Evolutionary conservation across 2,888 invertebrate genomes (phyloP).

Genomic region (Shargacucullia verbasci): DNA sequence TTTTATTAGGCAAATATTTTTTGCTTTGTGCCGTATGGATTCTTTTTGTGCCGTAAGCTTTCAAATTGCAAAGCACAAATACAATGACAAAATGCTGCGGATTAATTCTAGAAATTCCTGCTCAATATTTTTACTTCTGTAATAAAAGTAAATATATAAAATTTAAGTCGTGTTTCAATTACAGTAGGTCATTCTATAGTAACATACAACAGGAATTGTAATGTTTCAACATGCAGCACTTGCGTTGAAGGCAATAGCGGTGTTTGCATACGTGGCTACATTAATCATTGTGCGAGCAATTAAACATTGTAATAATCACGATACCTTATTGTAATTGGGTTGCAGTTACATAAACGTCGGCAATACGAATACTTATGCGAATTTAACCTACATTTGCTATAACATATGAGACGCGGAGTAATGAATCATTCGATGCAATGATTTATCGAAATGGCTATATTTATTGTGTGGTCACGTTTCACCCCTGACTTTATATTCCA

Average conservation of each 20-base stretch:
- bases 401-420: constrained; percentile 4
- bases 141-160: too few relatives aligned
- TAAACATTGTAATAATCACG: constrained; percentile 48
- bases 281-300: constrained; percentile 44
- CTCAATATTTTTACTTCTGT: too few relatives aligned
- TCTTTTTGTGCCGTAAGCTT: too few relatives aligned
- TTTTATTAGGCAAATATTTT: constrained; percentile 10
- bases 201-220: background rate
- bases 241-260: constrained; percentile 20
- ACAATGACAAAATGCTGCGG: too few relatives aligned
- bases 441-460: too few relatives aligned
- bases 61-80: too few relatives aligned
- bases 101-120: too few relatives aligned
- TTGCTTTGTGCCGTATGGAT: too few relatives aligned
- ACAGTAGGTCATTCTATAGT: too few relatives aligned
- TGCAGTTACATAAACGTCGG: constrained; percentile 43
- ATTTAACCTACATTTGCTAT: constrained; percentile 17
- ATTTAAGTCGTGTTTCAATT: too few relatives aligned
- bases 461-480: constrained; percentile 4
- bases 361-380: constrained; percentile 18
- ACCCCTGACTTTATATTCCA: constrained; percentile 12
- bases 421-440: constrained; percentile 20
- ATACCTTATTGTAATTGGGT: constrained; percentile 49
- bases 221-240: constrained; percentile 33
- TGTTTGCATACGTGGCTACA: constrained; percentile 25